These are phyloP conservation scores for Sturmia bella DNA, from an alignment of 2,888 invertebrate genomes.

Conservation along the genomic window DNA sequence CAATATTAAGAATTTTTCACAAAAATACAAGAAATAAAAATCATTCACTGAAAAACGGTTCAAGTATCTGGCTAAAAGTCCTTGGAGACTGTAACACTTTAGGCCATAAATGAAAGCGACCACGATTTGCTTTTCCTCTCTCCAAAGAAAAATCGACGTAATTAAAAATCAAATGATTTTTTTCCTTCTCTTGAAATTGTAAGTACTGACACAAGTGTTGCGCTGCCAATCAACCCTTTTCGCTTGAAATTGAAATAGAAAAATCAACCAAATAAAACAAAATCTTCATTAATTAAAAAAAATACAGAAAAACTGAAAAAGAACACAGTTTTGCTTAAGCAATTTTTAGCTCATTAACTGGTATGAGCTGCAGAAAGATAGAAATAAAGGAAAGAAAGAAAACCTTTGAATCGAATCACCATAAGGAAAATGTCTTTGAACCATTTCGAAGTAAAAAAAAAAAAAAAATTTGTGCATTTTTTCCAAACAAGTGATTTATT, in stretches of 20 bases:
- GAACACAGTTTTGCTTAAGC: constrained; percentile 42
- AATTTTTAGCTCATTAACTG: constrained; percentile 72
- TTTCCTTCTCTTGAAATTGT: constrained; percentile 14
- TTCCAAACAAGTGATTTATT: constrained; percentile 71
- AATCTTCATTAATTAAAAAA: constrained; percentile 69
- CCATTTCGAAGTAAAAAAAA: constrained; percentile 18
- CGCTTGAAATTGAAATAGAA: constrained; percentile 3
- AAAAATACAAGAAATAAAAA: constrained; percentile 22
- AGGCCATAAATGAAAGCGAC: constrained; percentile 55
- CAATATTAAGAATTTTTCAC: constrained; percentile 31
- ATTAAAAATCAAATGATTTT: constrained; percentile 74
- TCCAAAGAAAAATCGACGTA: constrained; percentile 69
- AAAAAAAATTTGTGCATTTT: constrained; percentile 35
- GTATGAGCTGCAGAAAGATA: constrained; percentile 36
- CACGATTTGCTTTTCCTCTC: constrained; percentile 56
- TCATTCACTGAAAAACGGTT: constrained; percentile 66
- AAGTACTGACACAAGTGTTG: constrained; percentile 58
- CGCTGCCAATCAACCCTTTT: constrained; percentile 66
- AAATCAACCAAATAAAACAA: constrained; percentile 53
- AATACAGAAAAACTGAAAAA: constrained; percentile 54
- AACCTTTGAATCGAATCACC: constrained; percentile 23
- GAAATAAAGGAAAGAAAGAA: neutral
- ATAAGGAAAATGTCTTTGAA: constrained; percentile 68
- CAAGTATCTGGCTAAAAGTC: constrained; percentile 68
- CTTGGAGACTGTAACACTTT: constrained; percentile 70